These are phyloP conservation scores for Hemistola chrysoprasaria DNA, from an alignment of 2,888 invertebrate species.

Conservation along the genomic window DNA sequence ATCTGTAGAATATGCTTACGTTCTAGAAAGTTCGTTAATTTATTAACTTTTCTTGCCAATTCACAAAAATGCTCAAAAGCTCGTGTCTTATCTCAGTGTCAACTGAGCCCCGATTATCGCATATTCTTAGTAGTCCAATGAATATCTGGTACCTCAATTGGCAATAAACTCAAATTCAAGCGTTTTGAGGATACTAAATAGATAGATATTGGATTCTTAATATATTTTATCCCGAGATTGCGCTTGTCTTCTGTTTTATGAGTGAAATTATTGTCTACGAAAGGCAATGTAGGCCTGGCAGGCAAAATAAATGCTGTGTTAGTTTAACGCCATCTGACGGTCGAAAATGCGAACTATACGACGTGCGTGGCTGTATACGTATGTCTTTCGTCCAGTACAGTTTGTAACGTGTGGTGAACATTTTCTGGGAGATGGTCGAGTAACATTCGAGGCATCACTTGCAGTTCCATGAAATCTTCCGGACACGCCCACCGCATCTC, in stretches of 20 bases:
- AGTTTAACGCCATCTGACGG: slow-evolving; percentile 12
- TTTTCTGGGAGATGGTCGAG: slow-evolving; percentile 93
- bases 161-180: too few species aligned
- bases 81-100: slow-evolving; percentile 4
- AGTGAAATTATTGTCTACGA: slow-evolving; percentile 14
- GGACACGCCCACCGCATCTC: slow-evolving; percentile 91
- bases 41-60: slow-evolving; percentile 10
- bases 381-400: slow-evolving; percentile 80
- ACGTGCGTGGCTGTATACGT: slow-evolving; percentile 69
- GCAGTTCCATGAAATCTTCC: slow-evolving; percentile 90
- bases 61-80: slow-evolving; percentile 11
- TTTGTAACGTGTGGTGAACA: slow-evolving; percentile 86
- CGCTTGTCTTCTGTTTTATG: slow-evolving; percentile 21
- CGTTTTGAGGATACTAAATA: too few species aligned
- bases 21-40: slow-evolving; percentile 7
- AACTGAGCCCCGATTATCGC: slow-evolving; percentile 5
- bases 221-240: too few species aligned
- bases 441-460: slow-evolving; percentile 93
- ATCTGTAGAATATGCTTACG: slow-evolving; percentile 11
- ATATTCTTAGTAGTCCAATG: too few species aligned
- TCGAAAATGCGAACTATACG: slow-evolving; percentile 36
- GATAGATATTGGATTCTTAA: too few species aligned
- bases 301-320: slow-evolving; percentile 27
- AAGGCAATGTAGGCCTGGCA: slow-evolving; percentile 15
- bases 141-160: too few species aligned